Evolutionary conservation across 2,888 invertebrate genomes (phyloP), one percentile per base, ranked within the genome.

Genomic region (Ischnura elegans): DNA sequence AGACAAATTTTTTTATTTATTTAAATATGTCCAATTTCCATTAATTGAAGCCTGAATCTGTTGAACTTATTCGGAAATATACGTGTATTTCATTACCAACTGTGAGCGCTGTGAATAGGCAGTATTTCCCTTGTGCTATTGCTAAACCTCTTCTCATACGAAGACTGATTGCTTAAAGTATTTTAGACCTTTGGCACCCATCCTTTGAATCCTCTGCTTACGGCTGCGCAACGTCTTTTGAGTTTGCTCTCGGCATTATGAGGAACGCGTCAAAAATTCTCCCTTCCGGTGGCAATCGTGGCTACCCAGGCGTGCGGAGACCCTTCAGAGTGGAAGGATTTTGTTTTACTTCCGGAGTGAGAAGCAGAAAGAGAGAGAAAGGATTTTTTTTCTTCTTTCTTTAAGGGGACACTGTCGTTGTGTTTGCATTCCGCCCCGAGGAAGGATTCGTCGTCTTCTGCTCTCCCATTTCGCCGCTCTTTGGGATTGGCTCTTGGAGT

Each of bases 391-490:
- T n/a, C n/a, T n/a, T n/a, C n/a, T n/a, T n/a, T n/a, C n/a, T n/a
- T 8, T 36, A 6, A 8, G 36, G 76, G 76, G 47, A 13, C 47
- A 13, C 13, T 19, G 51, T 51, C 36, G 76, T 8, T 8, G 76
- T 76, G 76, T 76, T 76, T 76, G 76, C 36, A 76, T 76, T 76
- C 10, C 76, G 10, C 76, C 51, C 76, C 76, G 36, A 10, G 36
- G 36, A 76, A 76, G 76, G 25, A 76, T 76, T 76, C 76, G 76
- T 76, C 76, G 76, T 76, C 76, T 76, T 76, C 19, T 76, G 76
- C 76, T 76, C 36, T 76, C 76, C 76, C 76, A 36, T 51, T 76
- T 25, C 76, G 76, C 76, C 76, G 76, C n/a, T n/a, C n/a, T n/a
- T n/a, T 76, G 76, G 36, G 76, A 76, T 76, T 76, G 76, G 76